Conservation (phyloP, 2,888 invertebrate species). For the Elaeidobius kamerunicus region DNA sequence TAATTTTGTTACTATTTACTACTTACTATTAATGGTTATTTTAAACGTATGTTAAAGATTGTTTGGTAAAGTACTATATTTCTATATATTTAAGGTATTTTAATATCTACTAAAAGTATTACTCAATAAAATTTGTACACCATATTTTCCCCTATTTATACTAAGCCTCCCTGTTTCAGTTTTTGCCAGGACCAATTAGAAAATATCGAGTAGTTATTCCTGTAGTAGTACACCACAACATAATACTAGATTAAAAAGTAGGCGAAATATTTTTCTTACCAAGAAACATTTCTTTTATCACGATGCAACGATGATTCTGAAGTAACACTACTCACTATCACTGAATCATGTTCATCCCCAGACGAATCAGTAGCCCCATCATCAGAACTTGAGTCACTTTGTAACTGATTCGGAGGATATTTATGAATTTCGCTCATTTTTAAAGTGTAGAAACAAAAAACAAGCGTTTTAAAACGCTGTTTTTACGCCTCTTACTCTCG, state of each 20-base stretch:
- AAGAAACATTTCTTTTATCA: slow-evolving; percentile 33
- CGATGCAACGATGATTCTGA: slow-evolving; percentile 7
- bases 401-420: slow-evolving; percentile 1
- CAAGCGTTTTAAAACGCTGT: not conserved
- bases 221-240: no score
- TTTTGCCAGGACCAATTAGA: no score
- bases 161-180: no score
- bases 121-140: no score
- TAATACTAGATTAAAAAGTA: not conserved
- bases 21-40: no score
- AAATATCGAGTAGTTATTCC: no score
- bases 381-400: slow-evolving; percentile 34
- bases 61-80: no score
- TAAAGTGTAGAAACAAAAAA: not conserved
- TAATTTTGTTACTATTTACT: no score
- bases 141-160: no score
- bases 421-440: slow-evolving; percentile 8
- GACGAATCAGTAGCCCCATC: slow-evolving; percentile 32
- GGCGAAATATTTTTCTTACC: slow-evolving; percentile 33
- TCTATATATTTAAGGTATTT: no score
- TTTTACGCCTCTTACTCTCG: not conserved
- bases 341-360: slow-evolving; percentile 32
- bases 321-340: slow-evolving; percentile 2
- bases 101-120: no score
- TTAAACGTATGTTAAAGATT: no score